These are phyloP conservation scores for Babyrousa celebensis DNA, from an alignment of 2,797 vertebrate genomes.

Conservation along the genomic window DNA sequence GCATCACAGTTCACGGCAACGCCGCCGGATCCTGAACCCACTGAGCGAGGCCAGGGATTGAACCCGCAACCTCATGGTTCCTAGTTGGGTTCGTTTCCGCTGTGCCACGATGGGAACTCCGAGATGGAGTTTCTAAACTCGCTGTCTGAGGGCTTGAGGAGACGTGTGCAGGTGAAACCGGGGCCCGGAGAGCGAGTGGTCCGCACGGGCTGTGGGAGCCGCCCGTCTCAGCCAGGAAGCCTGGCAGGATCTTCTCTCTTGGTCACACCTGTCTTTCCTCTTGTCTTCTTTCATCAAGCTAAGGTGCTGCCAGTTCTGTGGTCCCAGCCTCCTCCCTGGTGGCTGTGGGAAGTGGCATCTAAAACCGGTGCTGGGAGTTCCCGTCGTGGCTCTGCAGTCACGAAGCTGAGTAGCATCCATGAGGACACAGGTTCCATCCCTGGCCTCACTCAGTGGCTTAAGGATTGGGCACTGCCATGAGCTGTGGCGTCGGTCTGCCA, in stretches of 20 bases:
- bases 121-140: not conserved
- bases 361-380: not conserved
- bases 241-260: not conserved
- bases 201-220: not conserved
- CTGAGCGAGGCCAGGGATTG: too few species aligned
- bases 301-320: not conserved
- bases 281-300: not conserved
- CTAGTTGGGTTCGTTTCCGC: too few species aligned
- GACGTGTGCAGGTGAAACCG: not conserved
- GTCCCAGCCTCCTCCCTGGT: not conserved
- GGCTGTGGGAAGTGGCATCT: not conserved
- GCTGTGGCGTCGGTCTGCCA: too few species aligned
- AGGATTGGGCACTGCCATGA: too few species aligned
- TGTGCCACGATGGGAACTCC: too few species aligned
- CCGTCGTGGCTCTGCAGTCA: too few species aligned
- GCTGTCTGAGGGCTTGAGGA: not conserved
- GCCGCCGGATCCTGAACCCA: too few species aligned
- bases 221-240: not conserved
- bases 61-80: too few species aligned
- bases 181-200: not conserved
- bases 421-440: too few species aligned
- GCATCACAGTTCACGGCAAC: too few species aligned
- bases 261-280: constrained; percentile 15
- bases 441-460: too few species aligned
- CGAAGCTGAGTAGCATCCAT: too few species aligned